Conservation (phyloP, 1,140 invertebrate species). For the Episyrphus balteatus region DNA sequence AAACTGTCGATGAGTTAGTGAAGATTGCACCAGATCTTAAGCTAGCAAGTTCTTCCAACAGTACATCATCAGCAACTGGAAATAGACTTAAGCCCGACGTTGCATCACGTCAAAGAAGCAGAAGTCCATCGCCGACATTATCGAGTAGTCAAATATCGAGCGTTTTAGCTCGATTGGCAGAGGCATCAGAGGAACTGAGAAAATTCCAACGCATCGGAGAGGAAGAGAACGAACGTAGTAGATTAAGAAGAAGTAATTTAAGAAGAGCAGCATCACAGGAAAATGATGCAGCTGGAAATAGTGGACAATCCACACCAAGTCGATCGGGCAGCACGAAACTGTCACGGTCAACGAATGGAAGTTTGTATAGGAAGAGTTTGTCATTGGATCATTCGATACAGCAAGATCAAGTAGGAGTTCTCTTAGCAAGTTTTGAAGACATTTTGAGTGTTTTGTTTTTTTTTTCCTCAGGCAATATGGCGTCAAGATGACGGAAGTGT, state of each 20-base stretch:
- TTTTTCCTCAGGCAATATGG: slow-evolving; percentile 45
- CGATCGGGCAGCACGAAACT: slow-evolving; percentile 32
- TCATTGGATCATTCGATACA: slow-evolving; percentile 61
- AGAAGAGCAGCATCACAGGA: slow-evolving; percentile 40
- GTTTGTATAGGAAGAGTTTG: slow-evolving; percentile 58
- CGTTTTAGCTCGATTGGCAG: slow-evolving; percentile 36
- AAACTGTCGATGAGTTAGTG: slow-evolving; percentile 65
- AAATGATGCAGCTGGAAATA: slow-evolving; percentile 32
- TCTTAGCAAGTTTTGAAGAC: background rate
- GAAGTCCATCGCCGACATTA: slow-evolving; percentile 29
- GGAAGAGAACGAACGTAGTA: slow-evolving; percentile 40
- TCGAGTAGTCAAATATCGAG: slow-evolving; percentile 35
- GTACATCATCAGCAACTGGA: slow-evolving; percentile 7
- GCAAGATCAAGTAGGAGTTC: slow-evolving; percentile 21
- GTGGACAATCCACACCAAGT: slow-evolving; percentile 25
- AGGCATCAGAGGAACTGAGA: slow-evolving; percentile 42
- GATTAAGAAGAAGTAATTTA: slow-evolving; percentile 34
- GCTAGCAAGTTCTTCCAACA: slow-evolving; percentile 17
- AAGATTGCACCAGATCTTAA: slow-evolving; percentile 57
- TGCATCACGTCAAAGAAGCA: slow-evolving; percentile 24
- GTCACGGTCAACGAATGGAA: slow-evolving; percentile 41
- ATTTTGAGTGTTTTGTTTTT: background rate
- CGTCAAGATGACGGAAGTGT: slow-evolving; percentile 66
- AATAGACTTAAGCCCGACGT: slow-evolving; percentile 27
- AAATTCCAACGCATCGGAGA: slow-evolving; percentile 39